Conservation (phyloP, 2,797 vertebrate genomes). For the Sebastes oblongus region DNA sequence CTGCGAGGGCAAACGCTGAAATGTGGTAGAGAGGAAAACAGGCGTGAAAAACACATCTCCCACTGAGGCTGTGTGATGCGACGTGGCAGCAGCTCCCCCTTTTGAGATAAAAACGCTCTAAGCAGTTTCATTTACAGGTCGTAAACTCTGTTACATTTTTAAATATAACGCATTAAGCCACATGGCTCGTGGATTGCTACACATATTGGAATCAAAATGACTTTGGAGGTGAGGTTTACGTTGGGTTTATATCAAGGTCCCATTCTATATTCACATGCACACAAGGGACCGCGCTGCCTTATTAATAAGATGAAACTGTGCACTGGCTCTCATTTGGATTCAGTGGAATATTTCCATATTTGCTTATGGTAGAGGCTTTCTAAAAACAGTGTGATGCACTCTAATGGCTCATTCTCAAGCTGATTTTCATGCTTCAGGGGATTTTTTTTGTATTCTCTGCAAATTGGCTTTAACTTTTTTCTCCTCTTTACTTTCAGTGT, state of each 20-base stretch:
- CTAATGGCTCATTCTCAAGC: conserved; percentile 61
- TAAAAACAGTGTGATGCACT: conserved; percentile 65
- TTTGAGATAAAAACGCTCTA: conserved; percentile 41
- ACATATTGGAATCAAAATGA: conserved; percentile 60
- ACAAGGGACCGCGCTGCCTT: conserved; percentile 48
- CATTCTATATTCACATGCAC: conserved; percentile 57
- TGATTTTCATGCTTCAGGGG: conserved; percentile 57
- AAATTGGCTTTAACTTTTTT: conserved; percentile 56
- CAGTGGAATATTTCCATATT: conserved; percentile 72
- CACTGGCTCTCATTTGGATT: conserved; percentile 72
- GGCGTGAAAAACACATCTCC: conserved; percentile 58
- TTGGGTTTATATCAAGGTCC: conserved; percentile 55
- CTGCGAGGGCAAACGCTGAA: conserved; percentile 50
- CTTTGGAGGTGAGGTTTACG: conserved; percentile 47
- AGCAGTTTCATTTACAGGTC: conserved; percentile 58
- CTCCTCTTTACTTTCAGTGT: conserved; percentile 26
- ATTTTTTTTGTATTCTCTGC: conserved; percentile 63
- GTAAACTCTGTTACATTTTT: conserved; percentile 57
- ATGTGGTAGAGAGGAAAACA: conserved; percentile 49
- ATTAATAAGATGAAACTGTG: conserved; percentile 66
- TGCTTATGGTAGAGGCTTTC: conserved; percentile 72
- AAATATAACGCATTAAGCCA: conserved; percentile 51
- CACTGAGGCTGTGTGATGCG: conserved; percentile 46
- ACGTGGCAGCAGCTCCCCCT: conserved; percentile 56
- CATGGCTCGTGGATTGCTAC: conserved; percentile 25